Percentiles rank a stretch among this genome's conserved stretches.
These are phyloP conservation scores for Coryphaenoides rupestris DNA, from an alignment of 2,113 vertebrate species.

Conservation along the genomic window DNA sequence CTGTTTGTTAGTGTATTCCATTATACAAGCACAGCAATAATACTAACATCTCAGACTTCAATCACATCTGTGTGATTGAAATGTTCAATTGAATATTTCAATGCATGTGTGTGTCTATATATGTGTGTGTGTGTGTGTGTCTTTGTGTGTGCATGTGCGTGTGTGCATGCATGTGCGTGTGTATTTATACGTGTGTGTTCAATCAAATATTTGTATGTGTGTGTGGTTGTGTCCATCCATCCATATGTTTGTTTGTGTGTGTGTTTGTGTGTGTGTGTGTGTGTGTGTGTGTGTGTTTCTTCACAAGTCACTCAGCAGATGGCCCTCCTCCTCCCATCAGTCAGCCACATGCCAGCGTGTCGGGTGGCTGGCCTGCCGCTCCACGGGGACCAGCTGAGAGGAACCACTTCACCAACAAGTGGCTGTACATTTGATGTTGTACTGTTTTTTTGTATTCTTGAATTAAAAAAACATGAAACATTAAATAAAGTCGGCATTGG, in stretches of 20 bases:
- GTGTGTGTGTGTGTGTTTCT: slow-evolving; percentile 3
- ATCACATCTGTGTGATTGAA: slow-evolving; percentile 1
- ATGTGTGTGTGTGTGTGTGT: slow-evolving; percentile 1
- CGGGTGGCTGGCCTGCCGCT: slow-evolving; percentile 18
- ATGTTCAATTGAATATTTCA: background rate
- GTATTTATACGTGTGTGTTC: slow-evolving; percentile 7
- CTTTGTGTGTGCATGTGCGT: slow-evolving; percentile 1
- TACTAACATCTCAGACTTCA: slow-evolving; percentile 12
- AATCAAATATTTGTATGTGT: too few relatives aligned
- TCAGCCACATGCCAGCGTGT: slow-evolving; percentile 26
- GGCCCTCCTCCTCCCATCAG: slow-evolving; percentile 13
- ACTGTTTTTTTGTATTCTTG: background rate
- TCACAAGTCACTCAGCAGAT: slow-evolving; percentile 17
- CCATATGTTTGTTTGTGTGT: slow-evolving; percentile 2
- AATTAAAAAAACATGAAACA: too few relatives aligned
- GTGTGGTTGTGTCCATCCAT: background rate
- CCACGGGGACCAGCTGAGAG: background rate
- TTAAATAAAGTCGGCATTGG: too few relatives aligned
- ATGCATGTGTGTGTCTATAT: too few relatives aligned
- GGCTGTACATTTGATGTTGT: background rate
- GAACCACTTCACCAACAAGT: slow-evolving; percentile 14
- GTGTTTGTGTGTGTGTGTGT: too few relatives aligned
- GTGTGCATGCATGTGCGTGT: slow-evolving; percentile 5
- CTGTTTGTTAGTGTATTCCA: too few relatives aligned
- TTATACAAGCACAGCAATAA: slow-evolving; percentile 11